Evolutionary conservation across 2,888 invertebrate species (phyloP).

Genomic region (Megaustenia siamemsis): DNA sequence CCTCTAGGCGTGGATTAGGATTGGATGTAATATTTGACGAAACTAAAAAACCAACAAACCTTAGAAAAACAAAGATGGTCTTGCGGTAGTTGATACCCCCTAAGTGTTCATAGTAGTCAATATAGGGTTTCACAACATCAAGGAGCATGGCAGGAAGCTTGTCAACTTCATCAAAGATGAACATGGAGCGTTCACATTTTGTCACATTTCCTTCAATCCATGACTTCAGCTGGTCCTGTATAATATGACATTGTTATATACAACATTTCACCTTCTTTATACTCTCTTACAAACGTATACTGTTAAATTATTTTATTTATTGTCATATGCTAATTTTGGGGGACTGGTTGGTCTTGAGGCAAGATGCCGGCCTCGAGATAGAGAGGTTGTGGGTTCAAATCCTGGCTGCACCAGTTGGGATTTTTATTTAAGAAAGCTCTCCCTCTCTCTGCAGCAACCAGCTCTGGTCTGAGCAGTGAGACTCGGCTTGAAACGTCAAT

Average conservation of each 20-base stretch:
- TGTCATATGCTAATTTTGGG: no score
- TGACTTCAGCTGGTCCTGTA: conserved; percentile 81
- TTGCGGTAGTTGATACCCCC: conserved; percentile 88
- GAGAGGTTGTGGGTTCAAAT: no score
- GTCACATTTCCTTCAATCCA: conserved; percentile 84
- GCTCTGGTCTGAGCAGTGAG: no score
- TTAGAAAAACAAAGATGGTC: conserved; percentile 92
- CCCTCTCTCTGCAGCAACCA: no score
- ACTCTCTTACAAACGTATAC: background rate
- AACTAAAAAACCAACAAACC: conserved; percentile 76
- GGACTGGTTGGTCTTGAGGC: no score
- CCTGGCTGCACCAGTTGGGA: no score
- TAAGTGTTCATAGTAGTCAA: conserved; percentile 89
- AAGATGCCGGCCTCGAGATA: no score
- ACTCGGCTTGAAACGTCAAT: no score
- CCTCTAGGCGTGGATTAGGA: no score
- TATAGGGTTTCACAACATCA: conserved; percentile 91
- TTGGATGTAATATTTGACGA: no score
- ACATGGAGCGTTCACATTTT: conserved; percentile 88
- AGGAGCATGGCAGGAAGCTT: conserved; percentile 91
- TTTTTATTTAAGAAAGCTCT: no score
- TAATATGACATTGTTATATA: background rate
- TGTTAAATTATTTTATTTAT: background rate
- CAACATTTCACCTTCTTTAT: no score
- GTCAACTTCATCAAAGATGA: conserved; percentile 99